Base-by-base conservation (phyloP, 2,888 invertebrate genomes). In the Aricia artaxerxes region DNA sequence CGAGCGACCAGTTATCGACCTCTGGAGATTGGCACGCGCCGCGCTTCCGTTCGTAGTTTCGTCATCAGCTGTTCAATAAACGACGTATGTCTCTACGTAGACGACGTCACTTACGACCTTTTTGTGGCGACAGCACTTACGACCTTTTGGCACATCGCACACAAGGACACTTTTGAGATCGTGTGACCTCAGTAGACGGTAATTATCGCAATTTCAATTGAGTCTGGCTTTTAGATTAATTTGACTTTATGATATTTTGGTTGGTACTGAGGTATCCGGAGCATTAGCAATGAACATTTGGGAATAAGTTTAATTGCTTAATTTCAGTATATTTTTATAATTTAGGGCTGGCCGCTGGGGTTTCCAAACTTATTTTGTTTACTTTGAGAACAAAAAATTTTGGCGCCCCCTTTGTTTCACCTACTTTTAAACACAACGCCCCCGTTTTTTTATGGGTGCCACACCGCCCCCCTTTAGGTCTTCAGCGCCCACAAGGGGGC, bases 11-110 rank as follows among this genome's bases (percentile, higher is more conserved):
- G 83, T 92, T 92, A 86, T 80, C 84, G 82, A 87, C 87, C 86
- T 83, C 92, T 92, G 93, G 86, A 85, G 86, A 90, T 89, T 89
- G 93, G 92, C 85, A 94, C 89, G 91, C 90, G 89, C 86, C 86
- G 84, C 84, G 86, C 88, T 94, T 94, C 94, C 94, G 88, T 92
- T 91, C 91, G 90, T 88, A 91, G 92, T 91, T 92, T 91, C 86
- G 88, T 88, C 89, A 90, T 89, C 87, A 86, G 84, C 83, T 81
- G 83, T 83, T 81, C 83, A 83, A 81, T 88, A 87, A 90, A 90
- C 81, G 88, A 79, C 88, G 83, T 89, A 92, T 84, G 88, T 88
- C 83, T 85, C 84, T 86, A 85, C 83, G 82, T 82, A 84, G 85
- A 85, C 83, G 81, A 82, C 82, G 84, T 77, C 84, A 81, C 86